Evolutionary conservation across 2,888 invertebrate genomes (phyloP), one percentile per base, ranked within the genome.

Genomic region (Sthenelais limicola): DNA sequence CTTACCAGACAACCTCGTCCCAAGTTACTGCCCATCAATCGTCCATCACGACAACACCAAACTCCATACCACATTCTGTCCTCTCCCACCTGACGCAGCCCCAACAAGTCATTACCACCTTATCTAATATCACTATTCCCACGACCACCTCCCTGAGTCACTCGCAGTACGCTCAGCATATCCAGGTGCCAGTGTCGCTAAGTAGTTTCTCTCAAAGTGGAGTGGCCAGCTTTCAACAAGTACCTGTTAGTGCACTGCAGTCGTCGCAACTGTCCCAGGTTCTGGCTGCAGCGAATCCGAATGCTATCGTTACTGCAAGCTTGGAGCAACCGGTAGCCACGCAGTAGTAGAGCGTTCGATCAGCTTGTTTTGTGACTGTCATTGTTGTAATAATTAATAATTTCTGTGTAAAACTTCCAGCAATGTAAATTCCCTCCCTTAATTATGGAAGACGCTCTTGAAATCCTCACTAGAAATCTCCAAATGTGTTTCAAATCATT

Each of bases 21-120:
- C 43, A 43, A 43, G 43, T 43, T 9, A 21, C 62, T 1, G 24
- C 38, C n/a, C n/a, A n/a, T n/a, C n/a, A n/a, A n/a, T n/a, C n/a
- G n/a, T n/a, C n/a, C n/a, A n/a, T n/a, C n/a, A n/a, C n/a, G n/a
- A n/a, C n/a, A n/a, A n/a, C n/a, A n/a, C n/a, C n/a, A n/a, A n/a
- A n/a, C 1, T 35, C 62, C 7, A 3, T 62, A 2, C 62, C 62
- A 1, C 62, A 62, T 26, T 38, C 62, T 1, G 62, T 62, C 21
- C 21, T 62, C 9, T 62, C 62, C 7, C 62, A 62, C 3, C 38
- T 62, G 2, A n/a, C 62, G 3, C 62, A 62, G 26, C 62, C 35
- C 38, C 62, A 62, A 28, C 62, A 62, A 24, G 62, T 62, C 38
- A 62, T 62, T 43, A 62, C 62, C 1, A 62, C 62, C 9, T 43